Conservation (phyloP, 2,888 invertebrate genomes). For the Agonopterix subpropinquella region DNA sequence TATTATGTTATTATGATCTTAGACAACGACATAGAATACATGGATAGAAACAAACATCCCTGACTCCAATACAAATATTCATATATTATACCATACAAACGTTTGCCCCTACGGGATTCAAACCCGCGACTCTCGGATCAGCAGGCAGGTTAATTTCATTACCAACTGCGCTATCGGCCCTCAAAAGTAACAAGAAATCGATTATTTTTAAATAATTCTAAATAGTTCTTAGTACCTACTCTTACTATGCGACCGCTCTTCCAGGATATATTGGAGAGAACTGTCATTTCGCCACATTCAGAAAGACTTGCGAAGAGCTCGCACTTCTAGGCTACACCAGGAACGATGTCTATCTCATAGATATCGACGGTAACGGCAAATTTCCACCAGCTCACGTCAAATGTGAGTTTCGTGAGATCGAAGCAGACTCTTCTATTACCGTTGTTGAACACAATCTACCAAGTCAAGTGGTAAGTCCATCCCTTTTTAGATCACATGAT, state of each 20-base stretch:
- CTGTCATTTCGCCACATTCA: slow-evolving; percentile 94
- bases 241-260: slow-evolving; percentile 4
- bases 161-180: too few relatives aligned
- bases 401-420: slow-evolving; percentile 89
- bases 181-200: too few relatives aligned
- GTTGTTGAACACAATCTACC: slow-evolving; percentile 94
- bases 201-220: too few relatives aligned
- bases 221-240: too few relatives aligned
- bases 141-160: too few relatives aligned
- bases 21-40: too few relatives aligned
- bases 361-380: slow-evolving; percentile 95
- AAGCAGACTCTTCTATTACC: slow-evolving; percentile 90
- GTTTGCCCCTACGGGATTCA: too few relatives aligned
- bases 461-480: slow-evolving; percentile 82
- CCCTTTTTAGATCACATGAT: neutral
- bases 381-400: slow-evolving; percentile 94
- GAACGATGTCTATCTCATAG: slow-evolving; percentile 93
- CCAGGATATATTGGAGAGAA: slow-evolving; percentile 91
- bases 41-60: too few relatives aligned
- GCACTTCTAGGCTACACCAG: slow-evolving; percentile 91
- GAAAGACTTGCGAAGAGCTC: slow-evolving; percentile 94
- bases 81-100: too few relatives aligned
- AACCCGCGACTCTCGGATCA: too few relatives aligned
- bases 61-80: too few relatives aligned
- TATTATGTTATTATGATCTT: too few relatives aligned